Evolutionary conservation across 2,797 vertebrate species (phyloP).

Genomic region (Semotilus atromaculatus): DNA sequence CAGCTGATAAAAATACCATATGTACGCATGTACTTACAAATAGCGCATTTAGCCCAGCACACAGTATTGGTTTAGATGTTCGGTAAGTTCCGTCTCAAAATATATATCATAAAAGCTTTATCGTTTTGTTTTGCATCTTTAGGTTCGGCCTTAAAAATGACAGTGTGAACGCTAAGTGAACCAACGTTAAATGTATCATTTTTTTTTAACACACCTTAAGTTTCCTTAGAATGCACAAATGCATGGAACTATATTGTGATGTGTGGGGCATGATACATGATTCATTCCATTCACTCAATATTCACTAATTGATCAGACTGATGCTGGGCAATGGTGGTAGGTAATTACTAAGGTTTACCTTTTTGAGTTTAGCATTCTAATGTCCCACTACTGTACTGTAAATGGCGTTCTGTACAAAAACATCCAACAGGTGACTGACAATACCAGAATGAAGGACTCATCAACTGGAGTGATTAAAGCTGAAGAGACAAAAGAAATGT

Average conservation of each 20-base stretch:
- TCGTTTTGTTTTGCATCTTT: neutral
- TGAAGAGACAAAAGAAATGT: neutral
- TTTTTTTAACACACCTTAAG: neutral
- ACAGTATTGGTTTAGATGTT: neutral
- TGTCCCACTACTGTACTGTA: slow-evolving; percentile 10
- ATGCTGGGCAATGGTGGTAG: slow-evolving; percentile 13
- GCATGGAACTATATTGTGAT: neutral
- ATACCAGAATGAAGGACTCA: slow-evolving; percentile 10
- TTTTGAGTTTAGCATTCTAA: slow-evolving; percentile 5
- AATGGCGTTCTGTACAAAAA: neutral
- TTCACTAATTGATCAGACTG: slow-evolving; percentile 16
- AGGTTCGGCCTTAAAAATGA: neutral
- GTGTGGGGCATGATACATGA: neutral
- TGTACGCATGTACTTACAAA: neutral
- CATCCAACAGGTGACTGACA: slow-evolving; percentile 14
- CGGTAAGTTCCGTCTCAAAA: neutral
- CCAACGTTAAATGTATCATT: neutral
- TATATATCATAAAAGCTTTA: neutral
- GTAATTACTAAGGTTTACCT: neutral
- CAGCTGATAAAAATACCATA: neutral
- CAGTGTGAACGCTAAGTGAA: neutral
- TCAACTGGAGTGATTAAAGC: slow-evolving; percentile 28
- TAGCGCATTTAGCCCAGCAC: neutral
- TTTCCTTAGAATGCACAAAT: neutral
- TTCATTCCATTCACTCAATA: slow-evolving; percentile 15